phyloP scores from a whole-genome alignment of 1,140 invertebrate genomes.

The Lucilia sericata region DNA sequence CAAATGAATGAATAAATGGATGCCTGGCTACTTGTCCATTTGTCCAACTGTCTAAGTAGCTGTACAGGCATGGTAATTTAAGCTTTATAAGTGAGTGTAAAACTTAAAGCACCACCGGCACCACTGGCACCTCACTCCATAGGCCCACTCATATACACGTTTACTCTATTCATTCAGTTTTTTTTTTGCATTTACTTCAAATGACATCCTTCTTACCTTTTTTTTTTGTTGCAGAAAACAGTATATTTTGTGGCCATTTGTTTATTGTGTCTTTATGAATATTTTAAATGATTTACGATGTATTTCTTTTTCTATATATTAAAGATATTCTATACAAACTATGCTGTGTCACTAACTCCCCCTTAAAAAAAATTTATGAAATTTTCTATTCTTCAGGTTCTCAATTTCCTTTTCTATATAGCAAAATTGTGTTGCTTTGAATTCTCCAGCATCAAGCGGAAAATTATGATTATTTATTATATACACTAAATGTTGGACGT shows the following conservation, averaged over 20 bases:
- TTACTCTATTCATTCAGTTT: not conserved
- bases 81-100: constrained; percentile 26
- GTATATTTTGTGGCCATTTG: not conserved
- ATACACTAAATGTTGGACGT: not conserved
- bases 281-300: constrained; percentile 12
- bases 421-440: not conserved
- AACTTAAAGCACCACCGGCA: not conserved
- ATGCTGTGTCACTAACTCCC: not conserved
- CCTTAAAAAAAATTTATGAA: not conserved
- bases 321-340: no score
- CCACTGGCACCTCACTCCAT: not conserved
- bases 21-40: constrained; percentile 1
- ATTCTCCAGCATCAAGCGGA: constrained; percentile 45
- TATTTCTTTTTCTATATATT: not conserved
- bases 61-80: constrained; percentile 33
- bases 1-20: not conserved
- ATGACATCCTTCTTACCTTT: constrained; percentile 36
- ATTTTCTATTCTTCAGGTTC: constrained; percentile 12
- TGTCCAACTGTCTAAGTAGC: not conserved
- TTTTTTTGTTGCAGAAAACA: not conserved
- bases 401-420: constrained; percentile 48
- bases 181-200: not conserved
- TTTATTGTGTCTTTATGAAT: constrained; percentile 6
- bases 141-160: not conserved
- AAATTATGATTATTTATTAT: constrained; percentile 50